Base-by-base conservation (phyloP, 2,888 invertebrate genomes). In the Rhorus exstirpatorius region DNA sequence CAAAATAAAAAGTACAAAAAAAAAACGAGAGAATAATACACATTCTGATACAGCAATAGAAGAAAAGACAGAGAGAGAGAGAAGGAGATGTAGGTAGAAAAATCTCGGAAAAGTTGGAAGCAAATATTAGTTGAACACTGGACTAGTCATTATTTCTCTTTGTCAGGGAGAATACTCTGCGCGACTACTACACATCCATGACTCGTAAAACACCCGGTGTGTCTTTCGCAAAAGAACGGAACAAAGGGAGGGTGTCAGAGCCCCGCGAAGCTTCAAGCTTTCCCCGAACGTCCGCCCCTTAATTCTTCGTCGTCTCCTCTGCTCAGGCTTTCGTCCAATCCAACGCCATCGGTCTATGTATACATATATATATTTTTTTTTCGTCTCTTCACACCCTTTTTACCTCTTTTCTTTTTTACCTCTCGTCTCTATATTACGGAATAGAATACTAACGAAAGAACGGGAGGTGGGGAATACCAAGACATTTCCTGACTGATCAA, bases 101-200 rank as follows among this genome's bases (percentile, higher is more conserved):
- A 87, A 87, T 88, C 85, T 88, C 83, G 78, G 83, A 83, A 84
- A 90, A 89, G 89, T 89, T 88, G 87, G 86, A 87, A 86, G 91
- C 90, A 92, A 92, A 92, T 92, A 92, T 92, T 92, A 90, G 92
- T 90, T 88, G 87, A 92, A 92, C 90, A 90, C 90, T 91, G 90
- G 91, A 91, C 91, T 87, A 88, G 90, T 91, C 90, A 90, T 91
- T 91, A 91, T 91, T 90, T 89, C 87, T 85, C 87, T 89, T 88
- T 91, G 88, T 89, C 86, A 82, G 77, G 86, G 88, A 90, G 89
- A 91, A 89, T n/a, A 88, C 86, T 87, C 81, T 84, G 85, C 86
- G 88, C 87, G 87, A 87, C 87, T 83, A 81, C 84, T 68, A 24
- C 24, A 44, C 26, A 76, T 49, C 60, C 67, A 55, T 19, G 35